A percentile compares a stretch with the other conserved stretches of the same genome.
Conservation (phyloP, 2,113 vertebrate species). For the Sinosuthora webbiana region DNA sequence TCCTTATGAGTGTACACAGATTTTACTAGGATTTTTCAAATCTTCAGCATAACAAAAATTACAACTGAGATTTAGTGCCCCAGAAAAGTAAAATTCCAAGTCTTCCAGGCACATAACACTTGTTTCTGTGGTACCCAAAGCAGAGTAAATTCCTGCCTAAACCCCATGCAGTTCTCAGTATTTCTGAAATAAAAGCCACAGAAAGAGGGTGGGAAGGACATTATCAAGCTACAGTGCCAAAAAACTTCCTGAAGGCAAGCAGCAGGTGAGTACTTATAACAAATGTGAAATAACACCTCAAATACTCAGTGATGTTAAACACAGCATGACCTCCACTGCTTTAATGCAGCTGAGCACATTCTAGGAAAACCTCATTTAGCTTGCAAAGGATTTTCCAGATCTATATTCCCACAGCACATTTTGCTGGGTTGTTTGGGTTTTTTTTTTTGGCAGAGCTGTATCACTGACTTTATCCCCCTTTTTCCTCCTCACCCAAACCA, state of each 20-base stretch:
- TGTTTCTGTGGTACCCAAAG: not conserved
- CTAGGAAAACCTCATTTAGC: not conserved
- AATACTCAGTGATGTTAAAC: not conserved
- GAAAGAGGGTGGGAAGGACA: not conserved
- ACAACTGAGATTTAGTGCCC: not conserved
- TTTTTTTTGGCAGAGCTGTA: not conserved
- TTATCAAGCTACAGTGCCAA: not conserved
- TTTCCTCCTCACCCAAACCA: not conserved
- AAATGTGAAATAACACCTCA: not conserved
- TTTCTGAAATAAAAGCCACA: not conserved
- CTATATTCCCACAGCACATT: not conserved
- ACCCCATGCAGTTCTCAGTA: not conserved
- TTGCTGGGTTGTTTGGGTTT: not conserved
- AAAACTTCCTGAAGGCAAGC: not conserved
- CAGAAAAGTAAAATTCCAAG: not conserved
- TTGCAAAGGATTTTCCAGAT: not conserved
- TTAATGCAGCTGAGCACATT: not conserved
- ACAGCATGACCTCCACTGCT: not conserved
- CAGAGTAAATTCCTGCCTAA: not conserved
- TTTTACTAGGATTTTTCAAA: not conserved
- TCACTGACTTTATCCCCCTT: not conserved
- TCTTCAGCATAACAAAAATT: not conserved
- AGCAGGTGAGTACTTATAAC: not conserved
- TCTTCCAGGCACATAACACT: not conserved
- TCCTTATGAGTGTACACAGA: not conserved